phyloP scores from a whole-genome alignment of 1,140 invertebrate species.

The Bombus ignitus region DNA sequence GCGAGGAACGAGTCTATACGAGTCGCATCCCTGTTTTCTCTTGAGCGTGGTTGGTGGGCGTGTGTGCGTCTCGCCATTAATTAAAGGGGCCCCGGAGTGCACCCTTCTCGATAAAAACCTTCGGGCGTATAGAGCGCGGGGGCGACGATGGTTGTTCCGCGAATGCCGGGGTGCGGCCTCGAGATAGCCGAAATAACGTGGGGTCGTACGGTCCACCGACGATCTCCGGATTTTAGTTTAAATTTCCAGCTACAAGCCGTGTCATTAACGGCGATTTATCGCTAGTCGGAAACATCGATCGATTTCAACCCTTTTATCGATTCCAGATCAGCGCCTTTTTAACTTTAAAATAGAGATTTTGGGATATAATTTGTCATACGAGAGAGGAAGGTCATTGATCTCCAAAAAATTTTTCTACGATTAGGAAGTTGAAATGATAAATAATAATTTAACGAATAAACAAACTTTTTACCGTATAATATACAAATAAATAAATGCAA shows the following conservation, averaged over 20 bases:
- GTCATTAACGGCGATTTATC: slow-evolving; percentile 49
- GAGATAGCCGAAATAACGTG: slow-evolving; percentile 59
- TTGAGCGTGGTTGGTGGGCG: neutral
- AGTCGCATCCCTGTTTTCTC: slow-evolving; percentile 21
- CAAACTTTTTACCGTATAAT: too few species aligned
- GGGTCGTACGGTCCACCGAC: slow-evolving; percentile 22
- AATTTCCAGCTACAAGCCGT: slow-evolving; percentile 52
- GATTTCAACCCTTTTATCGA: neutral
- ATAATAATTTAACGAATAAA: too few species aligned
- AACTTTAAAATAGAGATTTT: too few species aligned
- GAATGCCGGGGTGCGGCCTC: slow-evolving; percentile 50
- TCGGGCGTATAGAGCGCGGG: slow-evolving; percentile 32
- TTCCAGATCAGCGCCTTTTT: neutral
- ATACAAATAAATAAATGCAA: too few species aligned
- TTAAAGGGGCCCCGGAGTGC: slow-evolving; percentile 62
- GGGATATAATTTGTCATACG: neutral
- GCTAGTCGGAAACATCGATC: too few species aligned
- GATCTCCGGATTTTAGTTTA: slow-evolving; percentile 49
- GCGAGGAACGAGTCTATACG: slow-evolving; percentile 28
- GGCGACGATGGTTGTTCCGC: slow-evolving; percentile 41
- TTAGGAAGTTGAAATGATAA: too few species aligned
- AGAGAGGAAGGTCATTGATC: neutral
- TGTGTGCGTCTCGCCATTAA: slow-evolving; percentile 63
- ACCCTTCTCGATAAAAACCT: slow-evolving; percentile 65
- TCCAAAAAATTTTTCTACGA: too few species aligned